These are phyloP conservation scores for Chymomyza procnemis DNA, from an alignment of 2,888 invertebrate genomes.

Conservation along the genomic window DNA sequence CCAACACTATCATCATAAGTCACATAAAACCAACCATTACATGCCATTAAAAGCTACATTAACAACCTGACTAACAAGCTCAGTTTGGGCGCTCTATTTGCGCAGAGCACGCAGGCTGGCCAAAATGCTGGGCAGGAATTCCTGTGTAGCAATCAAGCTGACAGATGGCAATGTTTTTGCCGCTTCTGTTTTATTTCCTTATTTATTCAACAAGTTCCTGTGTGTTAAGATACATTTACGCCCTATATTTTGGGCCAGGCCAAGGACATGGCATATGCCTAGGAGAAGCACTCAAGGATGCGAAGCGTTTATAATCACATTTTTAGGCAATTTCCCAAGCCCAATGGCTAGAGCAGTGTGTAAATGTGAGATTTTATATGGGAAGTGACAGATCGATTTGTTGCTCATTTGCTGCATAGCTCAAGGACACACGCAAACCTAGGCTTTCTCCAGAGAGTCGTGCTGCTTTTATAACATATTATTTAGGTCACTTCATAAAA, in stretches of 20 bases:
- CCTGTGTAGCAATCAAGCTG: conserved; percentile 60
- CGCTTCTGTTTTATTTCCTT: conserved; percentile 55
- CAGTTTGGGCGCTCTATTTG: background rate
- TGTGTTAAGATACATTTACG: background rate
- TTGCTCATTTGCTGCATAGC: conserved; percentile 55
- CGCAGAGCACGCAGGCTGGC: background rate
- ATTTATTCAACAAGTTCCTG: conserved; percentile 68
- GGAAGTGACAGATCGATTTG: conserved; percentile 52
- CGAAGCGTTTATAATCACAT: background rate
- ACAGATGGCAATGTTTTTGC: conserved; percentile 3
- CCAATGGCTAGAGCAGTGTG: no score
- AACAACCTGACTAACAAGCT: conserved; percentile 41
- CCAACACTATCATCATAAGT: background rate
- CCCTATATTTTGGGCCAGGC: conserved; percentile 16
- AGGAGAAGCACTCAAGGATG: background rate
- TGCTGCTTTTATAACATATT: background rate
- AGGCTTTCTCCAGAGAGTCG: no score
- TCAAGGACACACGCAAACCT: conserved; percentile 20
- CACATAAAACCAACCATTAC: background rate
- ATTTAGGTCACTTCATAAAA: background rate
- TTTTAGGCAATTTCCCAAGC: background rate
- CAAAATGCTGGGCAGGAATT: conserved; percentile 42
- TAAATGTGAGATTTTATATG: no score
- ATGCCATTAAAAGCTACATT: conserved; percentile 1
- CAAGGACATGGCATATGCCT: conserved; percentile 10